Conservation (phyloP, 2,113 vertebrate species). For the Lagopus leucura region DNA sequence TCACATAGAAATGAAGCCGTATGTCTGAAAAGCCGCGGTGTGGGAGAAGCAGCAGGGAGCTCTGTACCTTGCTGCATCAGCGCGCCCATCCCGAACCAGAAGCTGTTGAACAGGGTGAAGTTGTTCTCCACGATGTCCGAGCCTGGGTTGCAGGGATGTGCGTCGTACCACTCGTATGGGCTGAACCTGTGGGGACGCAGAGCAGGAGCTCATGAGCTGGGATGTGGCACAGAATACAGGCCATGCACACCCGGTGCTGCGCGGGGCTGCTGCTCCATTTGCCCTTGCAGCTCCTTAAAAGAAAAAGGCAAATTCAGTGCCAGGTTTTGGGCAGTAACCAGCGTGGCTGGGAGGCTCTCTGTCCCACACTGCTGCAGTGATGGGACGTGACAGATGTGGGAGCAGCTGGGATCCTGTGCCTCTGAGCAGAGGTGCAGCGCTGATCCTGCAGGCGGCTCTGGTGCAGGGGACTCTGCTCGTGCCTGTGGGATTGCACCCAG, state of each 20-base stretch:
- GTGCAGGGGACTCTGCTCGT: background rate
- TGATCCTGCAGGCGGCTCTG: background rate
- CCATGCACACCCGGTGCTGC: fast-evolving
- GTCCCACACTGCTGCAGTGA: background rate
- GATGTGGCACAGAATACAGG: background rate
- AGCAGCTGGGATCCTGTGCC: background rate
- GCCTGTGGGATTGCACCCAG: background rate
- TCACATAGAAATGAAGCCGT: background rate
- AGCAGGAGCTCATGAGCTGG: fast-evolving
- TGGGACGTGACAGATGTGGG: too few species aligned
- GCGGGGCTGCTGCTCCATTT: background rate
- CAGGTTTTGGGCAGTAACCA: background rate
- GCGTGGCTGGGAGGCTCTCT: fast-evolving
- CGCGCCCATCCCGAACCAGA: conserved; percentile 98
- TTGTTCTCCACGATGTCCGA: conserved; percentile 97
- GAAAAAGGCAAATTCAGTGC: background rate
- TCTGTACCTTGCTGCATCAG: conserved; percentile 96
- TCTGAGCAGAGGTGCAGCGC: too few species aligned
- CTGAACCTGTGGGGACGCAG: conserved; percentile 85
- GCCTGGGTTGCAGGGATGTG: conserved; percentile 95
- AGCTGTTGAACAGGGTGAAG: conserved; percentile 98
- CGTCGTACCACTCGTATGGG: conserved; percentile 97
- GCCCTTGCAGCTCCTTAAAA: background rate
- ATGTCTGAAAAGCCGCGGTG: background rate
- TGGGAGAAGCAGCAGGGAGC: fast-evolving